phyloP scores from a whole-genome alignment of 2,888 invertebrate genomes.

The Drosophila algonquin region DNA sequence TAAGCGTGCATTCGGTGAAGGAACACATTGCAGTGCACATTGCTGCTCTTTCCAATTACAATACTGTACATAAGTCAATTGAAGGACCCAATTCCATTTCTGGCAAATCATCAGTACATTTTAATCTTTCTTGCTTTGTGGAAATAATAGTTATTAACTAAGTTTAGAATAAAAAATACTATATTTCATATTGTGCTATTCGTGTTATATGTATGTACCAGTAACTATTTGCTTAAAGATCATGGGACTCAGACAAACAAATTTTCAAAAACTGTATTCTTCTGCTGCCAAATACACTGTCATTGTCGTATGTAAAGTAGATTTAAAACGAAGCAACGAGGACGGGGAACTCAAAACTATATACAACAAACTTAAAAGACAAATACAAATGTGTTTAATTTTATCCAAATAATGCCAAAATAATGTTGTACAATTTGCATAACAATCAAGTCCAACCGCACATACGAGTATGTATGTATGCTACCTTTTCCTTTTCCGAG shows the following conservation, averaged over 20 bases:
- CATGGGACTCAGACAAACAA: no score
- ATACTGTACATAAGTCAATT: constrained; percentile 14
- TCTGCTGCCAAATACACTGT: not conserved
- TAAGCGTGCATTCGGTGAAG: constrained; percentile 10
- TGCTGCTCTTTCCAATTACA: not conserved
- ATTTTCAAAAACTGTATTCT: no score
- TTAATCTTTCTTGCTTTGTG: not conserved
- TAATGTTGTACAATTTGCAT: constrained; percentile 34
- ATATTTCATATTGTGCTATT: no score
- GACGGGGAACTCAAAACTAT: not conserved
- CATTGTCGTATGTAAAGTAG: not conserved
- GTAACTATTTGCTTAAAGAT: no score
- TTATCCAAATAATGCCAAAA: constrained; percentile 10
- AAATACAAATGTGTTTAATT: constrained; percentile 18
- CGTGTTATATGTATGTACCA: no score
- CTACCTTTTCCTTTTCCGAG: constrained; percentile 1
- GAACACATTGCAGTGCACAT: constrained; percentile 15
- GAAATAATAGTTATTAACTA: not conserved
- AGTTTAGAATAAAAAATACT: no score
- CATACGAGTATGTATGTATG: constrained; percentile 2
- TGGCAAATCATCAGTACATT: not conserved
- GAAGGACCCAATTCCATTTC: not conserved
- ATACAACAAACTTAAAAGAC: constrained; percentile 3
- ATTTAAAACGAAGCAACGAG: no score
- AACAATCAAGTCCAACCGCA: constrained; percentile 21